These are phyloP conservation scores for Nannobrachium achirus DNA, from an alignment of 2,113 vertebrate species.

Conservation along the genomic window DNA sequence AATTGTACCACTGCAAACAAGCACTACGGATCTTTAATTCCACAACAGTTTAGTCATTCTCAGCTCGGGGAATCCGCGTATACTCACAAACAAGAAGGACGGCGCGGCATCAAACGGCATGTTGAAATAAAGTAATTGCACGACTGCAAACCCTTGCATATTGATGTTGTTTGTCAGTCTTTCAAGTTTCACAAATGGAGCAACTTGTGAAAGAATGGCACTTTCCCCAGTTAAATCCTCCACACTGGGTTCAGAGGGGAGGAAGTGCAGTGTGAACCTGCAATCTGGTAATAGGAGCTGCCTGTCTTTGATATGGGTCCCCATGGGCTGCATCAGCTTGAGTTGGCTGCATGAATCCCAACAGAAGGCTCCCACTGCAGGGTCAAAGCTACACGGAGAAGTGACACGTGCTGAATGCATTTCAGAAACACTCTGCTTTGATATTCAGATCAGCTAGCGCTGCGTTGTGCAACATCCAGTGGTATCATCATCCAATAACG, in stretches of 20 bases:
- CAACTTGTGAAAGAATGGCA: conserved; percentile 16
- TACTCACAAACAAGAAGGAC: neutral
- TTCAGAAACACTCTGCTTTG: conserved; percentile 61
- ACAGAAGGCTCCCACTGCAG: conserved; percentile 58
- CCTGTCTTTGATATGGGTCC: conserved; percentile 68
- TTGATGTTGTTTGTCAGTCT: conserved; percentile 42
- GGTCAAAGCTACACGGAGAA: conserved; percentile 61
- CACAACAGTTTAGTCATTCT: conserved; percentile 11
- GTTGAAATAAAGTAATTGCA: conserved; percentile 22
- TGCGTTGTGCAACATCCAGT: conserved; percentile 35
- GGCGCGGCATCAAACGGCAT: conserved; percentile 36
- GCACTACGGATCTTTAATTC: conserved; percentile 1
- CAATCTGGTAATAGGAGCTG: conserved; percentile 56
- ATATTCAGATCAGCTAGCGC: conserved; percentile 66
- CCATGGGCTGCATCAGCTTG: conserved; percentile 52
- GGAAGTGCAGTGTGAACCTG: conserved; percentile 40
- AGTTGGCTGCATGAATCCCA: conserved; percentile 53
- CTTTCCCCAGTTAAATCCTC: conserved; percentile 44
- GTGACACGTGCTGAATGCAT: conserved; percentile 66
- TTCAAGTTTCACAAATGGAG: conserved; percentile 28
- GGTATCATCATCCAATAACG: conserved; percentile 36
- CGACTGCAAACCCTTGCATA: conserved; percentile 29
- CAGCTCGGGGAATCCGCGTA: neutral
- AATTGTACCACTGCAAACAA: neutral
- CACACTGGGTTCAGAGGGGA: conserved; percentile 36